These are phyloP conservation scores for Notamacropus eugenii DNA, from an alignment of 2,797 vertebrate genomes.

Conservation along the genomic window DNA sequence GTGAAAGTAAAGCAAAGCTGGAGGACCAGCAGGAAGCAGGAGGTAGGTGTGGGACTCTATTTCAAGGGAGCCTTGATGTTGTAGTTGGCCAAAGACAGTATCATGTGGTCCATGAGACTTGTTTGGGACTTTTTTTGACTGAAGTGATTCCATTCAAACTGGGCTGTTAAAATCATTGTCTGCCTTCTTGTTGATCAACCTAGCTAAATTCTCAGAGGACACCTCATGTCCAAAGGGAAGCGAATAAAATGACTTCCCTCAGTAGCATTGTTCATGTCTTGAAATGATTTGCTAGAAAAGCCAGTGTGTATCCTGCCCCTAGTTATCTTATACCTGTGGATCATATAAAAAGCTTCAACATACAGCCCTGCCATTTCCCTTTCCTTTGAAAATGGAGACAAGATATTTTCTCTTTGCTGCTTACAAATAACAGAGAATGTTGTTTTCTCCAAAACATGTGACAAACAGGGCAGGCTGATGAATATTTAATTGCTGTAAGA, in stretches of 20 bases:
- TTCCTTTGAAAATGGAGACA: slow-evolving; percentile 51
- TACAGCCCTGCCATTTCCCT: slow-evolving; percentile 27
- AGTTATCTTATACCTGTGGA: slow-evolving; percentile 14
- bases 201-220: slow-evolving; percentile 54
- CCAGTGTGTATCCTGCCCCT: slow-evolving; percentile 43
- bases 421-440: not conserved
- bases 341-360: slow-evolving; percentile 46
- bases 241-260: slow-evolving; percentile 71
- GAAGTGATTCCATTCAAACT: slow-evolving; percentile 31
- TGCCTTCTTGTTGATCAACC: slow-evolving; percentile 53
- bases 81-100: not conserved
- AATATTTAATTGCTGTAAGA: slow-evolving; percentile 60
- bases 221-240: slow-evolving; percentile 62
- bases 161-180: slow-evolving; percentile 56
- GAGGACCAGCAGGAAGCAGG: slow-evolving; percentile 3
- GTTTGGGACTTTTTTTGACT: slow-evolving; percentile 55
- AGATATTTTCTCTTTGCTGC: slow-evolving; percentile 58
- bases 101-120: slow-evolving; percentile 13
- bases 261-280: slow-evolving; percentile 56
- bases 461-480: slow-evolving; percentile 5
- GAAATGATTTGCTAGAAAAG: slow-evolving; percentile 73
- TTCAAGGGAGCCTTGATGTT: slow-evolving; percentile 11
- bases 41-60: not conserved
- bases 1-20: slow-evolving; percentile 44
- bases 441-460: slow-evolving; percentile 3